Percentiles rank a stretch among this genome's conserved stretches.
Evolutionary conservation across 2,797 vertebrate species (phyloP).

Genomic region (Syncerus caffer): DNA sequence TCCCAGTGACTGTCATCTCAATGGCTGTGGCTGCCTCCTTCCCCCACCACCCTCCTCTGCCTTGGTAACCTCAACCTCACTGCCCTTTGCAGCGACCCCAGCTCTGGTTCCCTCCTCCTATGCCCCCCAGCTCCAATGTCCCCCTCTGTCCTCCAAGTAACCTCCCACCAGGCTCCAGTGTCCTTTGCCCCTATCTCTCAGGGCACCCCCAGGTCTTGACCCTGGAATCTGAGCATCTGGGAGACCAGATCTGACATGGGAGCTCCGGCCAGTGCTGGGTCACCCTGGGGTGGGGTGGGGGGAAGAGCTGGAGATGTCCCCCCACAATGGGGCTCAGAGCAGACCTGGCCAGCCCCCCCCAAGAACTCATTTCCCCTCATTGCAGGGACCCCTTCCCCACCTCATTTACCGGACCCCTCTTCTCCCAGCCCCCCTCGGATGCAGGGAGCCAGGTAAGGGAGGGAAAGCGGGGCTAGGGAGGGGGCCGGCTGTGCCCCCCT

Average conservation of each 20-base stretch:
- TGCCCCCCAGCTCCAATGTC: conserved; percentile 61
- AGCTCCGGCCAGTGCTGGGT: conserved; percentile 68
- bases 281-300: neutral
- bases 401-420: conserved; percentile 86
- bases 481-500: neutral
- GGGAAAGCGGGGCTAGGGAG: neutral
- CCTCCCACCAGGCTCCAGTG: conserved; percentile 66
- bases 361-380: conserved; percentile 35
- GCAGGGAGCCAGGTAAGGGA: conserved; percentile 80
- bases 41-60: neutral
- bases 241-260: conserved; percentile 70
- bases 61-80: conserved; percentile 57
- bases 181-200: conserved; percentile 65
- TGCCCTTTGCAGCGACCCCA: conserved; percentile 46
- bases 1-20: neutral
- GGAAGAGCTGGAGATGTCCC: neutral
- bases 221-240: conserved; percentile 69
- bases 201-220: conserved; percentile 65
- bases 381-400: conserved; percentile 86
- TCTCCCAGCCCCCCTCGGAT: conserved; percentile 75
- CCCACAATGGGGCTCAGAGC: neutral
- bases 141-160: conserved; percentile 58
- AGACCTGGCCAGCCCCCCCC: neutral
- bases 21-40: neutral
- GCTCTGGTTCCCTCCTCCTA: conserved; percentile 45